A percentile compares a stretch with the other conserved stretches of the same genome.
These are phyloP conservation scores for Leptoclinus maculatus DNA, from an alignment of 2,797 vertebrate genomes.

Conservation along the genomic window DNA sequence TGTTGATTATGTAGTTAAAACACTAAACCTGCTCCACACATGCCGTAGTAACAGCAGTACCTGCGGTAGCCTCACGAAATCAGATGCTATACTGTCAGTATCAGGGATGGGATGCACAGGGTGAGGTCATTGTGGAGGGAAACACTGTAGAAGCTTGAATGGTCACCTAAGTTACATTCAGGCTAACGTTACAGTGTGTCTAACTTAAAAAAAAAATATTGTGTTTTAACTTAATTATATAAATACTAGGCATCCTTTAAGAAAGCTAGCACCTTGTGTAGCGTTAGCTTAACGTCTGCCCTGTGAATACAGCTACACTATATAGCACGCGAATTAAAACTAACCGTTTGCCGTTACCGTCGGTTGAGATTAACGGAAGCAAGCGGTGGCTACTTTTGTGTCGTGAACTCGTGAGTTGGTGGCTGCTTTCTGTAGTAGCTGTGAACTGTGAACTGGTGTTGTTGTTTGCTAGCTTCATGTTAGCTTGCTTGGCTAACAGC, in stretches of 20 bases:
- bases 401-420: not conserved
- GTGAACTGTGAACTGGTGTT: conserved; percentile 1
- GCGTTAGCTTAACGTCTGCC: conserved; percentile 37
- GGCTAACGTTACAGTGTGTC: not conserved
- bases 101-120: conserved; percentile 38
- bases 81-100: conserved; percentile 22
- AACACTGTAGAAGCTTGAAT: conserved; percentile 60
- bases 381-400: not conserved
- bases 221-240: not conserved
- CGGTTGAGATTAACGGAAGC: not conserved
- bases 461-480: conserved; percentile 61
- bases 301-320: conserved; percentile 10
- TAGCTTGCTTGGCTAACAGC: conserved; percentile 68
- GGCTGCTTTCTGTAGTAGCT: not conserved
- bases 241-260: not conserved
- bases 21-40: not conserved
- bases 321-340: conserved; percentile 43
- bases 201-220: conserved; percentile 5
- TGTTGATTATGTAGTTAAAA: too few relatives aligned
- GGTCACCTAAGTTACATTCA: conserved; percentile 24
- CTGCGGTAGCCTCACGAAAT: not conserved
- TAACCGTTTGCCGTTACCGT: not conserved
- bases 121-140: conserved; percentile 83
- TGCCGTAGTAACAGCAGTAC: not conserved
- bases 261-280: not conserved